Conservation (phyloP, 2,888 invertebrate genomes). For the Lasioglossum villosulum region DNA sequence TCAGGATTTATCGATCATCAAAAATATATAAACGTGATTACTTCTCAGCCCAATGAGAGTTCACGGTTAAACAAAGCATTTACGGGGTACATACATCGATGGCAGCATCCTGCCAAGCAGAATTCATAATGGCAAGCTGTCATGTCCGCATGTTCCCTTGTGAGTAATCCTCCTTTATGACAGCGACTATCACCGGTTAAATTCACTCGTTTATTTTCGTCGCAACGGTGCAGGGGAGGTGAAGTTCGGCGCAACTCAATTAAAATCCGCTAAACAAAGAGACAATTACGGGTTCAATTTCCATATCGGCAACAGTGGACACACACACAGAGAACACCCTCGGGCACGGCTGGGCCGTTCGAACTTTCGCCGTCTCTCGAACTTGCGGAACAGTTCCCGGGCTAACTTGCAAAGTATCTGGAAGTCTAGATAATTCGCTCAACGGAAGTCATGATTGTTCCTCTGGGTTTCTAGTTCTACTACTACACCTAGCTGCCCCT, state of each 20-base stretch:
- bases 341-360: not conserved
- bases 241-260: constrained; percentile 7
- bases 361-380: not conserved
- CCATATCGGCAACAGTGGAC: constrained; percentile 2
- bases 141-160: not conserved
- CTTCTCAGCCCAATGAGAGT: too few relatives aligned
- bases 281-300: constrained; percentile 10
- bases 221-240: not conserved
- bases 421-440: constrained; percentile 9
- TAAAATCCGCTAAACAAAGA: constrained; percentile 13
- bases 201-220: not conserved
- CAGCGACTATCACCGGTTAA: not conserved
- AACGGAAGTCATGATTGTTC: not conserved
- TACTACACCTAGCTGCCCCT: not conserved
- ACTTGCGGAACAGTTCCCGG: not conserved
- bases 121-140: not conserved
- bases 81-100: too few relatives aligned
- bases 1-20: too few relatives aligned
- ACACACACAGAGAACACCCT: not conserved
- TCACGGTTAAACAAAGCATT: too few relatives aligned
- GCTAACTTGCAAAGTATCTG: not conserved
- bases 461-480: not conserved
- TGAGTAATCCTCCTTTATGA: not conserved
- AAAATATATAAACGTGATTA: too few relatives aligned
- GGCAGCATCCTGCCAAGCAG: too few relatives aligned